Conservation (phyloP, 2,888 invertebrate genomes). For the Papilio gigon region DNA sequence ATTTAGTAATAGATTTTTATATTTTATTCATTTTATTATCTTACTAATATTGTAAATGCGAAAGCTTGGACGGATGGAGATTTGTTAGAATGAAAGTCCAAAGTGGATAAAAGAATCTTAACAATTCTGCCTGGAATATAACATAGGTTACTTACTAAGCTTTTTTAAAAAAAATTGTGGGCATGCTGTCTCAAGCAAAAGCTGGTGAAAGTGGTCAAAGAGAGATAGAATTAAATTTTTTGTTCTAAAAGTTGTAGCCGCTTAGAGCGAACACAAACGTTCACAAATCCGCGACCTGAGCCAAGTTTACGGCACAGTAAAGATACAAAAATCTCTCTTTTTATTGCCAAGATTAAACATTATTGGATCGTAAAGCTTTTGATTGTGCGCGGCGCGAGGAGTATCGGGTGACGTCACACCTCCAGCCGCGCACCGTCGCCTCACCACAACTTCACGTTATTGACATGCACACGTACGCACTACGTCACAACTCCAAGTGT, state of each 20-base stretch:
- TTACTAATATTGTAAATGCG: too few species aligned
- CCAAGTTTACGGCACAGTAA: slow-evolving; percentile 55
- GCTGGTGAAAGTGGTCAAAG: neutral
- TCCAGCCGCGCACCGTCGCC: slow-evolving; percentile 36
- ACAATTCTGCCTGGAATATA: too few species aligned
- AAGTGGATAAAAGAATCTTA: too few species aligned
- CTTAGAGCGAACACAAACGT: slow-evolving; percentile 42
- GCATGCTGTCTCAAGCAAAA: too few species aligned
- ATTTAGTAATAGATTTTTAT: too few species aligned
- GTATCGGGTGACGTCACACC: slow-evolving; percentile 45
- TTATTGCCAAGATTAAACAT: slow-evolving; percentile 57
- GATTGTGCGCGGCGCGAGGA: slow-evolving; percentile 40
- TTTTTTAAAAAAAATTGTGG: too few species aligned
- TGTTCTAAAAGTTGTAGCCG: slow-evolving; percentile 1
- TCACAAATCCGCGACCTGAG: slow-evolving; percentile 43
- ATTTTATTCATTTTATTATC: too few species aligned
- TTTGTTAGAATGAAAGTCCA: too few species aligned
- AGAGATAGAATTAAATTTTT: neutral
- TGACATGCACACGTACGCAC: too few species aligned
- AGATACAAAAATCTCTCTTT: slow-evolving; percentile 56
- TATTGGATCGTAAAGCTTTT: slow-evolving; percentile 57
- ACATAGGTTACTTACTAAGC: too few species aligned
- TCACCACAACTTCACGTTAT: neutral
- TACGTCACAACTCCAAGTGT: too few species aligned
- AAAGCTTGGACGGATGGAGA: too few species aligned